Evolutionary conservation across 2,888 invertebrate genomes (phyloP), one percentile per base, ranked within the genome.

Genomic region (Theretra japonica): DNA sequence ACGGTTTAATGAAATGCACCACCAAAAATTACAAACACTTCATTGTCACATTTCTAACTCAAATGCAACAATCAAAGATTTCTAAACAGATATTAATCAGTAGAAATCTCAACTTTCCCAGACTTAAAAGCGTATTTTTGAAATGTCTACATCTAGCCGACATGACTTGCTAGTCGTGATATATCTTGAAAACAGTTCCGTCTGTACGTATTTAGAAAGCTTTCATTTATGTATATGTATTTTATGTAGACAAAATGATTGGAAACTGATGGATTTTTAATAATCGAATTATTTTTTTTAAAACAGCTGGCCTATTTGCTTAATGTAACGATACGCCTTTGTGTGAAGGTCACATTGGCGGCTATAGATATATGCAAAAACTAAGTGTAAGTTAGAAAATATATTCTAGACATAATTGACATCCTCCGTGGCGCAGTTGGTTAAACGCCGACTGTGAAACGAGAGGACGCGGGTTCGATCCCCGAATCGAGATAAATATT

Each of bases 31-130:
- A 41, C 15, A 41, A 41, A 41, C 2, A 15, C 41, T 1, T 15
- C 41, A 41, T 41, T 15, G 41, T 41, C n/a, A 53, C 1, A 53
- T n/a, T n/a, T 6, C 1, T 0, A 4, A n/a, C n/a, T 4, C 5
- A 53, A 53, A 53, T 53, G n/a, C 53, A 17, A n/a, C 53, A 53
- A 53, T 53, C n/a, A 53, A n/a, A 53, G 53, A n/a, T 53, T 53
- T 53, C 53, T 53, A 53, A 53, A 17, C 4, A 50, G 53, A 4
- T 53, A 53, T 53, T n/a, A 53, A 59, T 25, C 23, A 59, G 59
- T 59, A 11, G 58, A 17, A 60, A 53, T 53, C 53, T 28, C 30
- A n/a, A 60, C 62, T 62, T 62, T 62, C 60, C 30, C 33, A 60
- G 19, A 33, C 25, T n/a, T n/a, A n/a, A 15, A 30, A 17, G 23